These are phyloP conservation scores for Chelon auratus DNA, from an alignment of 2,797 vertebrate species.

Conservation along the genomic window DNA sequence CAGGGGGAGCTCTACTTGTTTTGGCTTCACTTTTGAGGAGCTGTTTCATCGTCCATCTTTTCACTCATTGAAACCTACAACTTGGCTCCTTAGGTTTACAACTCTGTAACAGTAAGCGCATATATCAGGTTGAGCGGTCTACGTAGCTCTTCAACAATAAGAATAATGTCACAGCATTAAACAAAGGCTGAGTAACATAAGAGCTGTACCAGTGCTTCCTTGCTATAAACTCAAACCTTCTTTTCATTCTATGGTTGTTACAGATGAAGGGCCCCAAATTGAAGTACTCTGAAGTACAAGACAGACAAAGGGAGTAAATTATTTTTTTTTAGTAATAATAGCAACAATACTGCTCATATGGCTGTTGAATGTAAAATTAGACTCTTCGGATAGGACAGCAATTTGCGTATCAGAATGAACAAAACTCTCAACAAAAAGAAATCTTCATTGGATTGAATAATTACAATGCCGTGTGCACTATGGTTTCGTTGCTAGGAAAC, in stretches of 20 bases:
- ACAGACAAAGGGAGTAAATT: constrained; percentile 2
- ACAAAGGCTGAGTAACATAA: constrained; percentile 28
- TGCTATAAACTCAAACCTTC: constrained; percentile 12
- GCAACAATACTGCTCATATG: constrained; percentile 14
- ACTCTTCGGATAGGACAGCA: constrained; percentile 10
- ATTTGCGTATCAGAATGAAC: constrained; percentile 21
- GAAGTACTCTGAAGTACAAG: constrained; percentile 16
- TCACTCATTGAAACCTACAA: not conserved
- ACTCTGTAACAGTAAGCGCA: not conserved
- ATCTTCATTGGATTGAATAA: not conserved
- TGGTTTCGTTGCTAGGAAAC: constrained; percentile 1
- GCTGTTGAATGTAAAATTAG: constrained; percentile 22
- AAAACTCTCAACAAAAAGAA: constrained; percentile 12
- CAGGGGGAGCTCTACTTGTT: too few species aligned
- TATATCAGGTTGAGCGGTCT: constrained; percentile 10
- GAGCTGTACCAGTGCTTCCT: constrained; percentile 13
- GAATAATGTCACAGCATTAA: constrained; percentile 19
- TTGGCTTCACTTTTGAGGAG: too few species aligned
- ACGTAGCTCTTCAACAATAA: constrained; percentile 35
- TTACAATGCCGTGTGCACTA: not conserved
- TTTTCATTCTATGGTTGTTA: constrained; percentile 18
- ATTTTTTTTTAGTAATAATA: constrained; percentile 4
- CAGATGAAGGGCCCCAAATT: not conserved
- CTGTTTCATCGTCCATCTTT: too few species aligned
- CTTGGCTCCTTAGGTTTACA: not conserved